Percentiles rank a stretch among this genome's conserved stretches.
Conservation (phyloP, 2,888 invertebrate species). For the Galeruca laticollis region DNA sequence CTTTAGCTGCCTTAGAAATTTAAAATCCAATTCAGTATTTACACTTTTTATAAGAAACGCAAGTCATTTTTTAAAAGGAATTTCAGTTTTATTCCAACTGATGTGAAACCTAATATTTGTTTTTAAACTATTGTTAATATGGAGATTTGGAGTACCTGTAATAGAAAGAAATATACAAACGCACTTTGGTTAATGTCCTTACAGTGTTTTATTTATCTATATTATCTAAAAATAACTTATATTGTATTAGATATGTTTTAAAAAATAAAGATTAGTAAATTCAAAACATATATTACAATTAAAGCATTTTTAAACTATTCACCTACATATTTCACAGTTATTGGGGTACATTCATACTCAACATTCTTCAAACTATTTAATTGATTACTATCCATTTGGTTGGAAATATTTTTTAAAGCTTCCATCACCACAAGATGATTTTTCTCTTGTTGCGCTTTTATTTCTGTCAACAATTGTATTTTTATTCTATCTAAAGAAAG, state of each 20-base stretch:
- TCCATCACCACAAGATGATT: constrained; percentile 43
- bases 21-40: constrained; percentile 44
- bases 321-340: constrained; percentile 14
- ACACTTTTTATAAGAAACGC: constrained; percentile 3
- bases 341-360: constrained; percentile 9
- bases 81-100: constrained; percentile 12
- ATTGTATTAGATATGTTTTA: no score
- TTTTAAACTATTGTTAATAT: constrained; percentile 10
- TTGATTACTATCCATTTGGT: constrained; percentile 18
- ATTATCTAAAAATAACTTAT: no score
- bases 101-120: background rate
- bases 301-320: constrained; percentile 16
- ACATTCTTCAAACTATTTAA: constrained; percentile 4
- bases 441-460: constrained; percentile 46
- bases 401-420: constrained; percentile 36
- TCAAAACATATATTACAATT: constrained; percentile 8
- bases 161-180: constrained; percentile 1
- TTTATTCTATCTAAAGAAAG: constrained; percentile 44
- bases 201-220: background rate
- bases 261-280: background rate
- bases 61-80: background rate
- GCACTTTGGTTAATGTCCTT: background rate
- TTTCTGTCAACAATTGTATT: constrained; percentile 45
- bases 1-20: constrained; percentile 69
- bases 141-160: background rate